Conservation (phyloP, 2,888 invertebrate genomes). For the Bugula neritina region DNA sequence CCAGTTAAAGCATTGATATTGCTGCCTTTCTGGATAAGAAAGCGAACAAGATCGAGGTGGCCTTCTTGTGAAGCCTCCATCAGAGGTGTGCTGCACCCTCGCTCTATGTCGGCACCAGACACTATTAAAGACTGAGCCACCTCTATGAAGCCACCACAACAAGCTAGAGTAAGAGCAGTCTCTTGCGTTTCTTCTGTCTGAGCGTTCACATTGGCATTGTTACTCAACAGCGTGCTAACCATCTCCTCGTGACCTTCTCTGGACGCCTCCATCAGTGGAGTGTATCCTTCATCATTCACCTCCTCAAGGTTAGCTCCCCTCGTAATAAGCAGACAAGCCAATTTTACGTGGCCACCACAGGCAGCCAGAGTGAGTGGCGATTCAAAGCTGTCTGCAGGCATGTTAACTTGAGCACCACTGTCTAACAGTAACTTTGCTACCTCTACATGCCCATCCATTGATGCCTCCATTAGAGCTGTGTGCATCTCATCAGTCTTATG, state of each 20-base stretch:
- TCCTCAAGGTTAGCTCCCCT: slow-evolving; percentile 97
- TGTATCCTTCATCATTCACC: slow-evolving; percentile 98
- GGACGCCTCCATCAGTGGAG: slow-evolving; percentile 97
- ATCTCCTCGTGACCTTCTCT: slow-evolving; percentile 97
- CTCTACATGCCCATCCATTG: slow-evolving; percentile 99
- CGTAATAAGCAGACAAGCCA: slow-evolving; percentile 89
- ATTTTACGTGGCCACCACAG: slow-evolving; percentile 95
- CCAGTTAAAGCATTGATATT: slow-evolving; percentile 84
- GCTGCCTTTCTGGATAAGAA: slow-evolving; percentile 47
- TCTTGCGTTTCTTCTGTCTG: slow-evolving; percentile 97
- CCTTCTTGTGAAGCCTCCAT: slow-evolving; percentile 99
- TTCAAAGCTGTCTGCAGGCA: slow-evolving; percentile 99
- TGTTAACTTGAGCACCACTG: slow-evolving; percentile 95
- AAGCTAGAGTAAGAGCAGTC: slow-evolving; percentile 92
- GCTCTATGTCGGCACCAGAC: slow-evolving; percentile 87
- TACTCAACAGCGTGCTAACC: slow-evolving; percentile 85
- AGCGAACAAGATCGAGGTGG: slow-evolving; percentile 77
- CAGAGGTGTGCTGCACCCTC: slow-evolving; percentile 84
- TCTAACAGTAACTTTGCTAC: slow-evolving; percentile 88
- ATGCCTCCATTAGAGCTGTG: slow-evolving; percentile 98
- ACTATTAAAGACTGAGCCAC: slow-evolving; percentile 90
- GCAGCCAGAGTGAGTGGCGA: slow-evolving; percentile 96
- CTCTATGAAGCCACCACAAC: slow-evolving; percentile 85
- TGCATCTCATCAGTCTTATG: slow-evolving; percentile 99
- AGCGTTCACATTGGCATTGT: slow-evolving; percentile 93